Evolutionary conservation across 2,113 vertebrate genomes (phyloP).

Genomic region (Pimephales promelas): DNA sequence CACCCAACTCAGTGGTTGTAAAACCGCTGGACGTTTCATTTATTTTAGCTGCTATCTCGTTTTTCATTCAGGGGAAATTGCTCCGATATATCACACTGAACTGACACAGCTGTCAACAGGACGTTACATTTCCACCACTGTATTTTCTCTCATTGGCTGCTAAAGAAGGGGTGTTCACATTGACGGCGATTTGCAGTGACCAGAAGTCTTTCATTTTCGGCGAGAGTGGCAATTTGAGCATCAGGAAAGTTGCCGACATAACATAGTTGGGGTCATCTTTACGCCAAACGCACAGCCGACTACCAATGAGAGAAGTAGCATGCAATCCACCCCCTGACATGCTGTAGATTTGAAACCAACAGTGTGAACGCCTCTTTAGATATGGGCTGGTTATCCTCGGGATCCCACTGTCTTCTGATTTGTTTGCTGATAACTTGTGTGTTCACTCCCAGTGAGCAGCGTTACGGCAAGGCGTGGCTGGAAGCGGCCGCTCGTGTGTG

Average conservation of each 20-base stretch:
- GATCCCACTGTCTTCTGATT: slow-evolving; percentile 13
- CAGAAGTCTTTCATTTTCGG: neutral
- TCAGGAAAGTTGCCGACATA: neutral
- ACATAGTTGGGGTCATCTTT: neutral
- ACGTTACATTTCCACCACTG: neutral
- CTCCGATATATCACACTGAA: neutral
- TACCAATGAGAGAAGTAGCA: too few species aligned
- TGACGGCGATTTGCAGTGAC: neutral
- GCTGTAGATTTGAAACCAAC: neutral
- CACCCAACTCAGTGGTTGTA: slow-evolving; percentile 19
- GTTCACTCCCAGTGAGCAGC: slow-evolving; percentile 50
- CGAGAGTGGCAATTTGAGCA: neutral
- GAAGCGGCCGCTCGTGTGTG: slow-evolving; percentile 46
- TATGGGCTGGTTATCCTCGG: neutral
- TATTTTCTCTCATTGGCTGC: slow-evolving; percentile 18
- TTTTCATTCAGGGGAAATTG: slow-evolving; percentile 16
- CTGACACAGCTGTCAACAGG: neutral
- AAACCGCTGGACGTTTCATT: slow-evolving; percentile 11
- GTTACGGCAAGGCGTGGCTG: slow-evolving; percentile 4
- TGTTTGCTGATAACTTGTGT: slow-evolving; percentile 51
- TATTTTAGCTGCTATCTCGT: slow-evolving; percentile 32
- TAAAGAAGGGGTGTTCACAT: neutral
- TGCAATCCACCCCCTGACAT: too few species aligned
- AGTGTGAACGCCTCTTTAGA: neutral
- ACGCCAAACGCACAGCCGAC: neutral